phyloP scores from a whole-genome alignment of 2,797 vertebrate species.

The Chrysocyon brachyurus region DNA sequence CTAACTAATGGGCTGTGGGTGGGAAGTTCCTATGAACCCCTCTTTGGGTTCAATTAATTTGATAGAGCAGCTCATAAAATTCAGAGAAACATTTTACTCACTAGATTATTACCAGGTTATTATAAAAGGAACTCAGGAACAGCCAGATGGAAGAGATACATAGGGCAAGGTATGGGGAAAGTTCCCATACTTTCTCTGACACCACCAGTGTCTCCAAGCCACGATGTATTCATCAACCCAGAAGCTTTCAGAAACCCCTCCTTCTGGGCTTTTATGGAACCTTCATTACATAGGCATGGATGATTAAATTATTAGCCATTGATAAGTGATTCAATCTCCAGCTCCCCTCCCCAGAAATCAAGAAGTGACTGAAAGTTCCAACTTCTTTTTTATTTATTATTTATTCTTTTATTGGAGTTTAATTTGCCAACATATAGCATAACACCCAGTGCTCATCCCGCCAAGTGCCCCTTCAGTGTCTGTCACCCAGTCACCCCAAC shows the following conservation, averaged over 20 bases:
- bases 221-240: not conserved
- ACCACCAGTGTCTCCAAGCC: not conserved
- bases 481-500: no score
- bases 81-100: not conserved
- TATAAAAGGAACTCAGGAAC: not conserved
- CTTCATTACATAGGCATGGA: not conserved
- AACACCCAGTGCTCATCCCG: no score
- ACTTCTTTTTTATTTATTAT: no score
- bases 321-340: not conserved
- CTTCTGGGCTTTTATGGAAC: not conserved
- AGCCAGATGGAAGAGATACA: not conserved
- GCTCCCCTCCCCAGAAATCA: not conserved
- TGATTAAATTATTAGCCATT: not conserved
- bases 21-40: not conserved
- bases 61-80: not conserved
- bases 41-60: not conserved
- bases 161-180: not conserved
- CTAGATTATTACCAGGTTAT: not conserved
- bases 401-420: no score
- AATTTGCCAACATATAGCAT: no score
- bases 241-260: not conserved
- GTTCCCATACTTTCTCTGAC: not conserved
- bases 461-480: no score
- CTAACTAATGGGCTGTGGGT: not conserved
- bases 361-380: not conserved